These are phyloP conservation scores for Nerophis ophidion DNA, from an alignment of 2,113 vertebrate species.

Conservation along the genomic window DNA sequence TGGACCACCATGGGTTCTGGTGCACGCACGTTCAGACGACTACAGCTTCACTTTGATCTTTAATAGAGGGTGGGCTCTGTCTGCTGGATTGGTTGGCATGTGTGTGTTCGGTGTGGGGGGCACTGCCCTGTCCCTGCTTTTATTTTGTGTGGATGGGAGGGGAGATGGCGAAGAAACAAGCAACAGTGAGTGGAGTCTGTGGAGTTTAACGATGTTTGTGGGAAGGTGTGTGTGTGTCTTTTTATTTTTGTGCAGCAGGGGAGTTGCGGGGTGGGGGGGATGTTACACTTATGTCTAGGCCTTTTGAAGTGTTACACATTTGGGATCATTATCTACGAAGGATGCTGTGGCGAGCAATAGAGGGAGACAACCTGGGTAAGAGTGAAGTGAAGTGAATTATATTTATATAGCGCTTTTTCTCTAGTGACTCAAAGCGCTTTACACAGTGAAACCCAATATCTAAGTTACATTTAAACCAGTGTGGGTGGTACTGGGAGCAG, in stretches of 20 bases:
- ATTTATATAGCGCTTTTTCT: no score
- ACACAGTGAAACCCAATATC: no score
- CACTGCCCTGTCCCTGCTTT: constrained; percentile 62
- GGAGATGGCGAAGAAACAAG: constrained; percentile 34
- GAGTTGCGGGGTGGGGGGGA: constrained; percentile 25
- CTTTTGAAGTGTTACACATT: constrained; percentile 45
- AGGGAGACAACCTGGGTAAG: not conserved
- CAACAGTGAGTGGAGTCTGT: constrained; percentile 54
- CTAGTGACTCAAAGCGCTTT: no score
- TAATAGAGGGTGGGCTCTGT: constrained; percentile 61
- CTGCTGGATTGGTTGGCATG: constrained; percentile 46
- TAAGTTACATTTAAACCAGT: no score
- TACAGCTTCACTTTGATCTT: constrained; percentile 66
- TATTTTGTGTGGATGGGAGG: constrained; percentile 47
- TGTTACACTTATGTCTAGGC: constrained; percentile 1
- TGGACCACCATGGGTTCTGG: constrained; percentile 64
- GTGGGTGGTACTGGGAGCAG: no score
- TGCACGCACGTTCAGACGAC: constrained; percentile 53
- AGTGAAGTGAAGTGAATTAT: no score
- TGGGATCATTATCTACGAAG: constrained; percentile 59
- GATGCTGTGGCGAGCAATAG: constrained; percentile 35
- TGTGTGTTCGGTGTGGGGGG: constrained; percentile 53
- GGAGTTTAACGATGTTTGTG: constrained; percentile 70
- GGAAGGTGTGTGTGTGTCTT: constrained; percentile 58
- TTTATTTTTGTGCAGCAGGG: constrained; percentile 42